phyloP scores from a whole-genome alignment of 2,797 vertebrate species.

The Enteromius argenteus region DNA sequence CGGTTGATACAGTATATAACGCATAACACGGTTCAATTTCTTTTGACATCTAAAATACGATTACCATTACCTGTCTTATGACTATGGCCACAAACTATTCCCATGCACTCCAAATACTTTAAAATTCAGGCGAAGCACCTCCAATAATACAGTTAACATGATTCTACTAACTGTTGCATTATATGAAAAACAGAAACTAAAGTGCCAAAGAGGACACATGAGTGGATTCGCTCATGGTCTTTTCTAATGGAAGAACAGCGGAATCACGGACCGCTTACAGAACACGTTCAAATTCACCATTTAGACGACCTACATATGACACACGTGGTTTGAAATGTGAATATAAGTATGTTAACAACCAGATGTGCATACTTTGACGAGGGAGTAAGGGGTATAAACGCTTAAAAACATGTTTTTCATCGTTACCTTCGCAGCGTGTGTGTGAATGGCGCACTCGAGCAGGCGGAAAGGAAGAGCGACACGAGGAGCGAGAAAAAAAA shows the following conservation, averaged over 20 bases:
- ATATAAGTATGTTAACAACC: not conserved
- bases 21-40: not conserved
- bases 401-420: not conserved
- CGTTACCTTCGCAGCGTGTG: conserved; percentile 45
- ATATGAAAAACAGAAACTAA: not conserved
- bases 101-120: not conserved
- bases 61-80: not conserved
- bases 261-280: not conserved
- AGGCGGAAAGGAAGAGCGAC: conserved; percentile 36
- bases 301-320: not conserved
- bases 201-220: not conserved
- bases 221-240: not conserved
- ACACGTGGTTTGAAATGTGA: not conserved
- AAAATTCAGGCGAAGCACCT: fast-evolving
- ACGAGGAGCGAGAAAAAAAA: conserved; percentile 40
- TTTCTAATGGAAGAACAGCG: no score
- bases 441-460: conserved; percentile 41
- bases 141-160: not conserved
- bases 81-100: not conserved
- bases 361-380: not conserved
- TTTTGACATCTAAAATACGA: not conserved
- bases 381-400: not conserved
- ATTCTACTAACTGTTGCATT: not conserved
- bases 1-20: not conserved
- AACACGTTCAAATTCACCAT: not conserved